Evolutionary conservation across 2,113 vertebrate genomes (phyloP), one percentile per base, ranked within the genome.

Genomic region (Zosterops lateralis): DNA sequence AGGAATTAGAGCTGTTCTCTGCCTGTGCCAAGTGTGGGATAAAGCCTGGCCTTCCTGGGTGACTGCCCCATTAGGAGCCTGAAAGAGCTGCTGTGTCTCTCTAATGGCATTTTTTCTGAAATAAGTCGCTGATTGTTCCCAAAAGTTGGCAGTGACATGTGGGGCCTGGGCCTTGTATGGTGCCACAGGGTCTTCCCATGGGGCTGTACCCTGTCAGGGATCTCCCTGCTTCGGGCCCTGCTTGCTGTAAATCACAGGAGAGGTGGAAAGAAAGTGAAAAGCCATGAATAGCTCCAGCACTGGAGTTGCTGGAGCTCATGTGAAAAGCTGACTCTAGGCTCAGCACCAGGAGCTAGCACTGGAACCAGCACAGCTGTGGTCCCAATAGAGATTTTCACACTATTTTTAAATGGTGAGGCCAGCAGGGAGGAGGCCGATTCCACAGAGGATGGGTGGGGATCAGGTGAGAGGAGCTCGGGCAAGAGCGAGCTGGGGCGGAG

Each of bases 371-470:
- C 32, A 28, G 75, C 82, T 80, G 38, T 7, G 7, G 13, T 54
- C 31, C 24, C 22, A 1, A 32, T 15, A 31, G 54, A 47, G 76
- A 8, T n/a, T 65, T 51, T 68, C 26, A 34, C 12, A 0, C 40
- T 68, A 1, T 60, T 81, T 67, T 87, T 21, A 3, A 57, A 24
- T 2, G 1, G 12, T 3, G 13, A n/a, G 16, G 24, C 0, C 10
- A 29, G 51, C 29, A 5, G 71, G 83, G 65, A 67, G 73, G 83
- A 65, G 72, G 50, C 16, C 0, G 0, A 31, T 2, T 7, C 38
- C 17, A 6, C 94, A 71, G 77, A 91, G 91, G 77, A 84, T 94
- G 87, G 90, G 95, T 91, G 94, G 78, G 60, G 90, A 64, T 16
- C 60, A 87, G 84, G 92, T 87, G 84, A 94, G 67, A 76, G 42